These are phyloP conservation scores for Cydia fagiglandana DNA, from an alignment of 1,140 invertebrate genomes.

Conservation along the genomic window DNA sequence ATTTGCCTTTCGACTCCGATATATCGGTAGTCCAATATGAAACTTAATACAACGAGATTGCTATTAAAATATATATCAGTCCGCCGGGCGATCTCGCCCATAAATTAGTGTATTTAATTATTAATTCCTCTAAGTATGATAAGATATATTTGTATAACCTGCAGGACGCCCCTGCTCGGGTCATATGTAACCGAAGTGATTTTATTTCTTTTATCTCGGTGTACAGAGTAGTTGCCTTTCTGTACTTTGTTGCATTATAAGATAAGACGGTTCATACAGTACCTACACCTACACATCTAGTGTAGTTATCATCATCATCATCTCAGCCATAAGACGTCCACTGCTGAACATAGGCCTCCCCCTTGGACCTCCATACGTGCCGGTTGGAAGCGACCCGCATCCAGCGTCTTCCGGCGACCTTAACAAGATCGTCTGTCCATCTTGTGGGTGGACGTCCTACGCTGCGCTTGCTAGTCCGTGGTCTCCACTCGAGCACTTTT, in stretches of 20 bases:
- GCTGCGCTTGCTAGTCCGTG: too few relatives aligned
- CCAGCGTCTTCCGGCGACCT: too few relatives aligned
- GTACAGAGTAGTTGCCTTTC: slow-evolving; percentile 6
- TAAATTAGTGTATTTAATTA: slow-evolving; percentile 76
- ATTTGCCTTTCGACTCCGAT: slow-evolving; percentile 8
- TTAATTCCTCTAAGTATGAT: slow-evolving; percentile 73
- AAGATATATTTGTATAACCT: slow-evolving; percentile 76
- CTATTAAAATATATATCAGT: slow-evolving; percentile 61
- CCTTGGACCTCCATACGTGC: too few relatives aligned
- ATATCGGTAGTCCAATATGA: slow-evolving; percentile 28
- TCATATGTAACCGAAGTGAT: slow-evolving; percentile 74
- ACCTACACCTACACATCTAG: too few relatives aligned
- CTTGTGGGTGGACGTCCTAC: too few relatives aligned
- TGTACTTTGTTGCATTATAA: not conserved
- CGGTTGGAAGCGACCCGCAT: too few relatives aligned
- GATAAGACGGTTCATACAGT: too few relatives aligned
- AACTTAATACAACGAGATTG: slow-evolving; percentile 40
- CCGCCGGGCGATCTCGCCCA: slow-evolving; percentile 45
- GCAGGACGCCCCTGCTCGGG: slow-evolving; percentile 61
- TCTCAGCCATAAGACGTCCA: too few relatives aligned
- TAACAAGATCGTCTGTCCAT: too few relatives aligned
- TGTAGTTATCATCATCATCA: too few relatives aligned
- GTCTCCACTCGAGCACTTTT: too few relatives aligned
- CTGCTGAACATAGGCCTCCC: too few relatives aligned
- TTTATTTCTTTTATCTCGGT: slow-evolving; percentile 69